A percentile compares a stretch with the other conserved stretches of the same genome.
phyloP scores from a whole-genome alignment of 2,113 vertebrate species.

The Chelonoidis abingdonii region DNA sequence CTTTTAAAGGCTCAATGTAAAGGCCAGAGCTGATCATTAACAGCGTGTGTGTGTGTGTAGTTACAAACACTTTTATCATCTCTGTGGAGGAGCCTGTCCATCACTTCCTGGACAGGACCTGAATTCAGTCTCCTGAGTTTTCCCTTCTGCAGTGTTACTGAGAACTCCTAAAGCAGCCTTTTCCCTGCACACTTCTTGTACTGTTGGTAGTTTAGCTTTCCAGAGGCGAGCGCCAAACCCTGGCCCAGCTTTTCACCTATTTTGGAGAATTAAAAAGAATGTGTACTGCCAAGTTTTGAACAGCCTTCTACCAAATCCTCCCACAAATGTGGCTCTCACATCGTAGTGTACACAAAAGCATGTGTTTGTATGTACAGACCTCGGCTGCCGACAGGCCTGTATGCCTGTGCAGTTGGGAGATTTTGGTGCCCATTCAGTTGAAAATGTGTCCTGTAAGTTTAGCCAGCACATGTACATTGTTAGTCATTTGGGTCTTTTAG shows the following conservation, averaged over 20 bases:
- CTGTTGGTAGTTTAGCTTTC: neutral
- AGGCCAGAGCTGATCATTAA: neutral
- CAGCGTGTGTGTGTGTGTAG: neutral
- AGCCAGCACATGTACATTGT: neutral
- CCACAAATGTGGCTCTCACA: neutral
- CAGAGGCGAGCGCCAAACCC: neutral
- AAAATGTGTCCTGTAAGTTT: neutral
- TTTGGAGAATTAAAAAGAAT: conserved; percentile 40
- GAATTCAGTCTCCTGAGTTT: neutral
- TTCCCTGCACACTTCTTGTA: neutral
- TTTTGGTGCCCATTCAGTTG: neutral
- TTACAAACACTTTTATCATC: neutral
- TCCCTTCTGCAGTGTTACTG: conserved; percentile 38
- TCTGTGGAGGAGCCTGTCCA: conserved; percentile 1
- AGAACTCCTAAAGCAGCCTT: neutral
- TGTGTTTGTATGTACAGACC: conserved; percentile 1
- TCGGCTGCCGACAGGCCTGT: conserved; percentile 17
- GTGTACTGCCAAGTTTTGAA: neutral
- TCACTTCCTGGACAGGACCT: conserved; percentile 21
- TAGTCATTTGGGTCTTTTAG: neutral
- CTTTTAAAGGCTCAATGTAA: neutral
- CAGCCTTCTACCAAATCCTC: conserved; percentile 17
- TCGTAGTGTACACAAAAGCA: neutral
- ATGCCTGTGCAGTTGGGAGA: neutral
- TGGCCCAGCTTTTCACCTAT: neutral